Conservation (phyloP, 2,113 vertebrate genomes). For the Oostethus manadensis region DNA sequence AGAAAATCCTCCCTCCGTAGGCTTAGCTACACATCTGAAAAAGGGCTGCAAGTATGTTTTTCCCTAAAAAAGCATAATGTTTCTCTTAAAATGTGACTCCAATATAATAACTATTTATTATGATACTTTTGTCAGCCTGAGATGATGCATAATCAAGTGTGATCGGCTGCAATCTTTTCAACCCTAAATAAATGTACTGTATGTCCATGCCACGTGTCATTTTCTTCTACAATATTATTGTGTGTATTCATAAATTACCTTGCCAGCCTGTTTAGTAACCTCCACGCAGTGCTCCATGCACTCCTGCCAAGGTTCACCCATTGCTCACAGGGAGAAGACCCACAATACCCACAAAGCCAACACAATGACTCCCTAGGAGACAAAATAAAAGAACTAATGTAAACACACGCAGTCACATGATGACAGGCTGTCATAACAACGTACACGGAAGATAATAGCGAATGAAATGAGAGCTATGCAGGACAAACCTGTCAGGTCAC, state of each 20-base stretch:
- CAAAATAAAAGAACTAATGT: background rate
- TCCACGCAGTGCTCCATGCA: slow-evolving; percentile 68
- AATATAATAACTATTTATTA: too few relatives aligned
- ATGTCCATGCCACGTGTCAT: background rate
- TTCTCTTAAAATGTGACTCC: too few relatives aligned
- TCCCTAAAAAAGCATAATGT: too few relatives aligned
- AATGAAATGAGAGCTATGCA: too few relatives aligned
- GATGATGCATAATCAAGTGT: too few relatives aligned
- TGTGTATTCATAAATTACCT: slow-evolving; percentile 44
- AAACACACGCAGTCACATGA: background rate
- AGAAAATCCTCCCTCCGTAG: too few relatives aligned
- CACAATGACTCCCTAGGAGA: background rate
- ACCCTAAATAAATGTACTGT: background rate
- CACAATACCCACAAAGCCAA: background rate
- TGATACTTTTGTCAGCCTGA: too few relatives aligned
- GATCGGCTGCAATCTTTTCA: background rate
- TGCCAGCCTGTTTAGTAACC: slow-evolving; percentile 61
- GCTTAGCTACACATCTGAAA: too few relatives aligned
- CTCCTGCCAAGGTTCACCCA: slow-evolving; percentile 66
- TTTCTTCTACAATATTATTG: rapidly evolving
- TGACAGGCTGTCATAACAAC: background rate
- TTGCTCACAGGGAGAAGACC: slow-evolving; percentile 12
- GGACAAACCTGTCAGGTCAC: slow-evolving; percentile 1
- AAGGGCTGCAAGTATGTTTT: too few relatives aligned
- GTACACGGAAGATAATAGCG: background rate